Evolutionary conservation across 1,140 invertebrate species (phyloP).

Genomic region (Zaprionus gabonicus): DNA sequence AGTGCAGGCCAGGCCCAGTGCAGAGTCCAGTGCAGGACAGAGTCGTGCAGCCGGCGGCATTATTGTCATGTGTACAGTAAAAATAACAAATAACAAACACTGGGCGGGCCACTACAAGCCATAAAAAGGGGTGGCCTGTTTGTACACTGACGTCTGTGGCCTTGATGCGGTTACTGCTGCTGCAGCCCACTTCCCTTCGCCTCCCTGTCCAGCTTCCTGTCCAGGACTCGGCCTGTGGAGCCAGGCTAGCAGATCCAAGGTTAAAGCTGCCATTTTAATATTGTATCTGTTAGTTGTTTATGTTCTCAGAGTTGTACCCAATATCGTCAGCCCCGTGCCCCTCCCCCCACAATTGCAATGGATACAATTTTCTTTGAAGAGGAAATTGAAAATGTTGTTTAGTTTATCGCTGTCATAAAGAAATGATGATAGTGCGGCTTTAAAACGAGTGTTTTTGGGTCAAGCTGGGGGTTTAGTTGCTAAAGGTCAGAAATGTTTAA

Average conservation of each 20-base stretch:
- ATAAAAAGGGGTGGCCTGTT: constrained; percentile 25
- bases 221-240: neutral
- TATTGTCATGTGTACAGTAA: constrained; percentile 83
- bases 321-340: neutral
- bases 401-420: constrained; percentile 31
- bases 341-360: neutral
- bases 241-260: constrained; percentile 53
- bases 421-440: constrained; percentile 9
- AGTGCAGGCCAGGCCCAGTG: constrained; percentile 3
- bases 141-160: constrained; percentile 58
- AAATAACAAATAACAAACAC: constrained; percentile 80
- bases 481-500: neutral
- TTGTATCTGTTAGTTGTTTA: constrained; percentile 67
- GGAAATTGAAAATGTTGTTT: constrained; percentile 47
- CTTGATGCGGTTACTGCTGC: constrained; percentile 63
- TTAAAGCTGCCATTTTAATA: constrained; percentile 81
- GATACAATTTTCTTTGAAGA: constrained; percentile 11
- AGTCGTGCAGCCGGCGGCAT: constrained; percentile 55
- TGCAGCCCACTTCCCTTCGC: neutral
- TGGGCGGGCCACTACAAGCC: constrained; percentile 46
- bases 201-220: neutral
- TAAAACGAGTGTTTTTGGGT: neutral
- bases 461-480: neutral
- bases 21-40: constrained; percentile 8
- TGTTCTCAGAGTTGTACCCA: constrained; percentile 27